Percentiles rank a stretch among this genome's conserved stretches.
These are phyloP conservation scores for Sylvietta virens DNA, from an alignment of 2,113 vertebrate genomes.

Conservation along the genomic window DNA sequence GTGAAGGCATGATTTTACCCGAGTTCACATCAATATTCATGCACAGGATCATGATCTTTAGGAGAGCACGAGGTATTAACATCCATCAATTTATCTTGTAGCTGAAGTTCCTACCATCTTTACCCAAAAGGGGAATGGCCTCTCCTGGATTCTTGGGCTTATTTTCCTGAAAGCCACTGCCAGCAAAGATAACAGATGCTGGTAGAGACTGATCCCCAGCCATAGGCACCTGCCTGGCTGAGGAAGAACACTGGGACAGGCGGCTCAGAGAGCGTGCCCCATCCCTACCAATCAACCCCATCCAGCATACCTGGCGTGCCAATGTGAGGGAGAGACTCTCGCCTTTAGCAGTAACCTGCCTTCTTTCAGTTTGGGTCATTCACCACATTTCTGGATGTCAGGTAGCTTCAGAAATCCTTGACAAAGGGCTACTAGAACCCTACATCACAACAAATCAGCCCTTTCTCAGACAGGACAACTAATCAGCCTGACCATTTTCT, in stretches of 20 bases:
- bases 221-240: rapidly evolving
- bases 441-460: not conserved
- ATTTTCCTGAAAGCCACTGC: not conserved
- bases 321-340: not conserved
- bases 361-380: not conserved
- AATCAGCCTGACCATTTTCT: not conserved
- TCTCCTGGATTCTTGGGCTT: not conserved
- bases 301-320: not conserved
- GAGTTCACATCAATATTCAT: not conserved
- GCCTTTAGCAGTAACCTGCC: not conserved
- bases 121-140: not conserved
- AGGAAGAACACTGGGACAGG: not conserved
- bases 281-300: not conserved
- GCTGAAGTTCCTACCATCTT: not conserved
- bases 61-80: not conserved
- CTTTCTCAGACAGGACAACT: not conserved
- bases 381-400: not conserved
- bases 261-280: not conserved
- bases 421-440: not conserved
- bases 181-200: not conserved
- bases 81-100: not conserved
- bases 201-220: not conserved
- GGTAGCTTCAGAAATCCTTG: not conserved
- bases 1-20: not conserved
- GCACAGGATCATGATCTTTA: not conserved